These are phyloP conservation scores for Centropus bengalensis DNA, from an alignment of 2,113 vertebrate species.

Conservation along the genomic window DNA sequence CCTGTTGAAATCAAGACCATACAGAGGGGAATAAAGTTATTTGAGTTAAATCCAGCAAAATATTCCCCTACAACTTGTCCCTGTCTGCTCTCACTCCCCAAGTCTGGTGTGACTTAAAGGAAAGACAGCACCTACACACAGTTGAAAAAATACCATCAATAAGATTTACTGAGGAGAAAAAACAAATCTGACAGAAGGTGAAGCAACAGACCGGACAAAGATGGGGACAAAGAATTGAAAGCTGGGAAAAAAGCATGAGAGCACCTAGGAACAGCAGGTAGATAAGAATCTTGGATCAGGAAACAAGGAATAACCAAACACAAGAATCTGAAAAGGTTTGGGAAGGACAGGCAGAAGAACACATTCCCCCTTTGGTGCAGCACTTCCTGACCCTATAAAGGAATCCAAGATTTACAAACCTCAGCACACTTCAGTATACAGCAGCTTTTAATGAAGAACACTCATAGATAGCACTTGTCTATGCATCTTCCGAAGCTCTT, in stretches of 20 bases:
- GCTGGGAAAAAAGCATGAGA: background rate
- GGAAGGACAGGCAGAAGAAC: background rate
- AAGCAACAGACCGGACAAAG: background rate
- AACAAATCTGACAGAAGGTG: background rate
- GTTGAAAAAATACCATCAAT: background rate
- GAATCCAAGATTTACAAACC: background rate
- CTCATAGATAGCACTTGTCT: background rate
- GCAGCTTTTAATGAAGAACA: background rate
- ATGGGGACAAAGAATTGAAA: background rate
- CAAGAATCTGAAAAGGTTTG: background rate
- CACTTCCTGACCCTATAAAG: background rate
- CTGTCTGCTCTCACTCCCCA: background rate
- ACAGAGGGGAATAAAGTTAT: background rate
- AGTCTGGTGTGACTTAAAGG: background rate
- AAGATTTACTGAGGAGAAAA: background rate
- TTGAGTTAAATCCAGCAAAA: background rate
- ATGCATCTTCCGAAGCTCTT: background rate
- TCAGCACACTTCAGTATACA: background rate
- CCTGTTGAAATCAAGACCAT: background rate
- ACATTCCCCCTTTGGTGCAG: rapidly evolving
- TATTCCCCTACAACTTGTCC: background rate
- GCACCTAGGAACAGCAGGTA: background rate
- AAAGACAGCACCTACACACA: background rate
- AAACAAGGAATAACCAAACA: background rate
- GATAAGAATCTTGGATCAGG: background rate